Evolutionary conservation across 2,888 invertebrate species (phyloP).

Genomic region (Rosalia funebris): DNA sequence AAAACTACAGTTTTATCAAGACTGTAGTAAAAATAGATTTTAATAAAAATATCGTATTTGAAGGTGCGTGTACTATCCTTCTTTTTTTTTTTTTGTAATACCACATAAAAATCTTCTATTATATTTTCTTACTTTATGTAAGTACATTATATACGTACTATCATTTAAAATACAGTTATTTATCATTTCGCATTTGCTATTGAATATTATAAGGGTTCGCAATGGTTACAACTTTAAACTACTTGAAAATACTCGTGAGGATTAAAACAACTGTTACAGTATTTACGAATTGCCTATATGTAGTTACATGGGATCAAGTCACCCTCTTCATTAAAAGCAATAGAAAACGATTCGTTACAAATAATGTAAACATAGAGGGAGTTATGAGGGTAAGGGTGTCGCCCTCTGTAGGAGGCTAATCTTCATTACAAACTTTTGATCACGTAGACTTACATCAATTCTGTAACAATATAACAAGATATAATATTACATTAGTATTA

Average conservation of each 20-base stretch:
- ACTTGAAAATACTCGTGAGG: constrained; percentile 31
- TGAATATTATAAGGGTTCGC: no score
- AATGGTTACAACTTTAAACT: neutral
- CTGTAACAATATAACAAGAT: constrained; percentile 52
- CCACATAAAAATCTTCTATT: no score
- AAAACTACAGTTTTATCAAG: no score
- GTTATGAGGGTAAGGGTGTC: constrained; percentile 53
- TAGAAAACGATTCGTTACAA: constrained; percentile 63
- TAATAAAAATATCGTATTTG: no score
- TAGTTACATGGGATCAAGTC: constrained; percentile 47
- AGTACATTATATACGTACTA: no score
- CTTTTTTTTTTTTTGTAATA: no score
- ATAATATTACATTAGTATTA: constrained; percentile 50
- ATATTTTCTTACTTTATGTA: no score
- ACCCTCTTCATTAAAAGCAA: constrained; percentile 58
- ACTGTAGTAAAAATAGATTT: no score
- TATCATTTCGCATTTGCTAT: no score
- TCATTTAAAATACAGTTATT: no score
- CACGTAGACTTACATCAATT: constrained; percentile 54
- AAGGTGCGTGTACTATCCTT: no score
- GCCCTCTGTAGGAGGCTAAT: constrained; percentile 57
- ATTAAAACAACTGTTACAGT: constrained; percentile 37
- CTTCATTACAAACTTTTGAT: constrained; percentile 60
- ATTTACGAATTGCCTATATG: constrained; percentile 42
- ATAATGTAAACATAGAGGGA: constrained; percentile 59